phyloP scores from a whole-genome alignment of 1,140 invertebrate genomes.

The Drosophila nebulosa region DNA sequence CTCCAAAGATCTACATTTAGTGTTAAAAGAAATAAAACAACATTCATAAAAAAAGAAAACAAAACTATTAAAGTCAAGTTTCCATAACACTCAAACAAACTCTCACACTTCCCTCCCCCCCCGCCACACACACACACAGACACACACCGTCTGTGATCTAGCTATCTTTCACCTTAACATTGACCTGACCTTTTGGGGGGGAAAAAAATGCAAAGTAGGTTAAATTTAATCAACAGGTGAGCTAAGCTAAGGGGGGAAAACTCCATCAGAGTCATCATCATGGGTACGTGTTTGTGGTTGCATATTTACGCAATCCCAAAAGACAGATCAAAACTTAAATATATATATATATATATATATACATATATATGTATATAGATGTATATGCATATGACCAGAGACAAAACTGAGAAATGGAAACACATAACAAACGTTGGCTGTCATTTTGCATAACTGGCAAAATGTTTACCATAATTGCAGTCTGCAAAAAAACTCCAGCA shows the following conservation, averaged over 20 bases:
- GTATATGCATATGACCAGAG: conserved; percentile 47
- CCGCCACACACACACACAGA: background rate
- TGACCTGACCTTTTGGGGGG: conserved; percentile 48
- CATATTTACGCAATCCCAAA: conserved; percentile 50
- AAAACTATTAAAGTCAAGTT: background rate
- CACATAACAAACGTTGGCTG: conserved; percentile 39
- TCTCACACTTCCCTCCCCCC: background rate
- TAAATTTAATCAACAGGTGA: conserved; percentile 24
- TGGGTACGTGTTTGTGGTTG: conserved; percentile 55
- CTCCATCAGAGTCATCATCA: background rate
- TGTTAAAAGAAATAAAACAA: background rate
- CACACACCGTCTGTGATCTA: background rate
- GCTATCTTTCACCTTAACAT: conserved; percentile 61
- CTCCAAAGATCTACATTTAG: conserved; percentile 25
- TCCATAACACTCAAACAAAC: background rate
- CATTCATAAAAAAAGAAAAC: background rate
- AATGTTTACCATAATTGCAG: conserved; percentile 52
- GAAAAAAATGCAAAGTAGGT: conserved; percentile 39
- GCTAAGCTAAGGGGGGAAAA: conserved; percentile 29
- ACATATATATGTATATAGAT: background rate
- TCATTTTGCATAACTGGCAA: conserved; percentile 54
- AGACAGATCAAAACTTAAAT: conserved; percentile 42
- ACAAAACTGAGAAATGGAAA: conserved; percentile 46
- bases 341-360: conserved; percentile 1
- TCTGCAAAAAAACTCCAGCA: conserved; percentile 28